Evolutionary conservation across 2,888 invertebrate genomes (phyloP), one percentile per base, ranked within the genome.

Genomic region (Globia sparganii): DNA sequence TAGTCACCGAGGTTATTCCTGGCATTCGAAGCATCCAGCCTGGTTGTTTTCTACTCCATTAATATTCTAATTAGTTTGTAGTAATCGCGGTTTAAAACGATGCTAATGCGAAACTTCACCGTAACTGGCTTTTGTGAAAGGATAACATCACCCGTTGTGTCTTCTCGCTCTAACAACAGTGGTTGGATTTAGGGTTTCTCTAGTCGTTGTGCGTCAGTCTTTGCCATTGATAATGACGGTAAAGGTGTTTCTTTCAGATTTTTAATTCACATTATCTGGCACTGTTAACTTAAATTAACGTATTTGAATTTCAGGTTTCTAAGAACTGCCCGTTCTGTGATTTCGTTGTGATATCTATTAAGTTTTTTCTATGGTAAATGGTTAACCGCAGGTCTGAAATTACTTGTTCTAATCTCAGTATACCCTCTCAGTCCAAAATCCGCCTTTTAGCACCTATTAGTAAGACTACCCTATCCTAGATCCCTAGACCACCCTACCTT

Each of bases 1-100:
- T 84, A 88, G 81, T 87, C 87, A 87, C 67, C 68, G 69, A 75
- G 87, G 88, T 79, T 80, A 87, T 86, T 81, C 87, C 85, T 87
- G 80, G 87, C 88, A 87, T 88, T 78, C 83, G 72, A 86, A 82
- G 72, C 78, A 86, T 86, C 49, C 72, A 84, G 72, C 56, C 69
- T 79, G 84, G 61, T 86, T 76, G 77, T 85, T 84, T 84, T 84
- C 87, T 87, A 81, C 68, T 75, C 69, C 71, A 88, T 87, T 68
- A 88, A 87, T 88, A 87, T 88, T 87, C 81, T 81, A 88, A 86
- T 87, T 86, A 87, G 83, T 81, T 81, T 85, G 87, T 87, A 88
- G 88, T 87, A 86, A 86, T 87, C 88, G 81, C 76, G 68, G 84
- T 81, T 88, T 83, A 78, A 86, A 86, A 77, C 86, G 64, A 84